Conservation (phyloP, 2,113 vertebrate species). For the Neotoma lepida region DNA sequence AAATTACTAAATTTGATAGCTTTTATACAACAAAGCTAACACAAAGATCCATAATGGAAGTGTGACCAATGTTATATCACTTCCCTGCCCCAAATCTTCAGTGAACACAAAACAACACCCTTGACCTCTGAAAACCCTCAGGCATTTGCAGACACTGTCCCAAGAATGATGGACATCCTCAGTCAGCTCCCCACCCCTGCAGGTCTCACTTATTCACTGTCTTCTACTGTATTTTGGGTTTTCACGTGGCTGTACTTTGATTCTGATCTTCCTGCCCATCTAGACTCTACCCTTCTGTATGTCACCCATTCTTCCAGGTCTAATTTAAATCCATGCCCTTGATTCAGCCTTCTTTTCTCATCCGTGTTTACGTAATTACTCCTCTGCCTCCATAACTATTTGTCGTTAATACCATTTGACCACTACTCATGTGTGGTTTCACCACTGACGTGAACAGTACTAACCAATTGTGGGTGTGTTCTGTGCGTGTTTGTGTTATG, state of each 20-base stretch:
- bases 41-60: background rate
- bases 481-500: background rate
- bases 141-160: background rate
- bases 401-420: background rate
- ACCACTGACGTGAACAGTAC: background rate
- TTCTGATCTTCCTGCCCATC: no score
- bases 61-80: background rate
- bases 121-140: background rate
- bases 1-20: constrained; percentile 45
- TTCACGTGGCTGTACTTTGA: background rate
- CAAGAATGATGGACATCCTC: accelerated
- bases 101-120: background rate
- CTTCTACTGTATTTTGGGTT: background rate
- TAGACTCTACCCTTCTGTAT: background rate
- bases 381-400: background rate
- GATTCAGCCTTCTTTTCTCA: background rate
- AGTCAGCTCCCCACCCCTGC: background rate
- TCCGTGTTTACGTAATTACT: background rate
- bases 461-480: background rate
- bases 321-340: background rate
- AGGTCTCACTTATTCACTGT: background rate
- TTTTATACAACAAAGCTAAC: constrained; percentile 39
- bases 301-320: background rate
- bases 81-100: background rate
- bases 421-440: background rate